Evolutionary conservation across 2,797 vertebrate genomes (phyloP).

Genomic region (Eulemur albifrons): DNA sequence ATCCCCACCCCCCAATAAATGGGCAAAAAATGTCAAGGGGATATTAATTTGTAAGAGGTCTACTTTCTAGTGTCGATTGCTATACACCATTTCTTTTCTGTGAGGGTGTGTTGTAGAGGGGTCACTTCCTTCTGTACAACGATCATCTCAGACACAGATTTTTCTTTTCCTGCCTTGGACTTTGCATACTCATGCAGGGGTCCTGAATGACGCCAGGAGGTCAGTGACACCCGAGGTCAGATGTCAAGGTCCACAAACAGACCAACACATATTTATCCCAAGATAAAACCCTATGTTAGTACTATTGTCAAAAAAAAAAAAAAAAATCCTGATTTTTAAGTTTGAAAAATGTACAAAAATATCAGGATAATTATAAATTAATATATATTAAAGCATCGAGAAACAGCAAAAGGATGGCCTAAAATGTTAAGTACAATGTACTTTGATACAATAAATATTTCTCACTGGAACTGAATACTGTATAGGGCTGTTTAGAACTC

Average conservation of each 20-base stretch:
- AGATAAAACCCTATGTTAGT: constrained; percentile 95
- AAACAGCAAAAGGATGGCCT: constrained; percentile 93
- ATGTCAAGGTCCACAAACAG: constrained; percentile 82
- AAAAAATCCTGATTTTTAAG: constrained; percentile 87
- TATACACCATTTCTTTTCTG: constrained; percentile 83
- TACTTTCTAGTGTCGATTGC: constrained; percentile 86
- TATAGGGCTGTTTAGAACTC: constrained; percentile 88
- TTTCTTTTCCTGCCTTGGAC: constrained; percentile 86
- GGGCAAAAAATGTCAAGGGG: constrained; percentile 84
- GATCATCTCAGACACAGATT: constrained; percentile 90
- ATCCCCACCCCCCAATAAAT: constrained; percentile 78
- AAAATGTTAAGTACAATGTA: constrained; percentile 96
- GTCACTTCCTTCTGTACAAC: constrained; percentile 88
- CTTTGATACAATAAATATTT: constrained; percentile 99
- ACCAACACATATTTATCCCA: constrained; percentile 88
- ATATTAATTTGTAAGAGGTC: constrained; percentile 89
- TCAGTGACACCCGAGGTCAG: constrained; percentile 90
- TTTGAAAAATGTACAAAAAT: constrained; percentile 94
- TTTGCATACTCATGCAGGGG: constrained; percentile 90
- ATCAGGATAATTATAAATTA: constrained; percentile 99
- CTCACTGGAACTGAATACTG: constrained; percentile 91
- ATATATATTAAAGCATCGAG: constrained; percentile 99
- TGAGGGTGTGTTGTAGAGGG: constrained; percentile 88
- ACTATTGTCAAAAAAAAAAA: constrained; percentile 89
- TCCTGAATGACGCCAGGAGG: constrained; percentile 88